Evolutionary conservation across 2,797 vertebrate genomes (phyloP), one percentile per base, ranked within the genome.

Genomic region (Lithobates sylvaticus): DNA sequence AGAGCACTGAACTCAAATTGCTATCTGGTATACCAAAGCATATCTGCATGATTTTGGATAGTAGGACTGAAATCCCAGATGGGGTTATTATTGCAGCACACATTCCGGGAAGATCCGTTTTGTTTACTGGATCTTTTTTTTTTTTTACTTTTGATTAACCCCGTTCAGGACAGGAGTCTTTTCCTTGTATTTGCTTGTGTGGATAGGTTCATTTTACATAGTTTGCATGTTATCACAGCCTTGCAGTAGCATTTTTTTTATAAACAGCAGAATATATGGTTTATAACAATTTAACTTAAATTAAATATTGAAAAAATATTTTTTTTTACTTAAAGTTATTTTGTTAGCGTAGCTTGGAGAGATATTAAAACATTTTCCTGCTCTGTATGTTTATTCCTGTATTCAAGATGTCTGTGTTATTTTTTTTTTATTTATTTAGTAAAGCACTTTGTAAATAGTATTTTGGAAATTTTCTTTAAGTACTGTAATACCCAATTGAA

Each of bases 1-100:
- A 71, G 26, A 79, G 76, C 72, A 34, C 15, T 61, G 74, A 72
- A 82, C 34, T 54, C 44, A 39, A 27, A 76, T 69, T 39, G 32
- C 23, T 65, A 73, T 79, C 76, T 79, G 54, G 21, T 29, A 82
- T 83, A 44, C 65, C 10, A 67, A 26, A 26, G 26, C 39, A 82
- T 67, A 29, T 67, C 65, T 67, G 10, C 65, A 67, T 27, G 65
- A 67, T 67, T 67, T 67, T 13, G 65, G 65, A 67, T 67, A 67
- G 65, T 26, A 15, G 12, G n/a, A 67, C 27, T 79, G 77, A 79
- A 79, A 68, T 79, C 77, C 77, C 77, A 79, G 64, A 79, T 23
- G 64, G 26, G 36, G 36, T 32, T 68, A 47, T 79, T 47, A 39
- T 67, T 78, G n/a, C 65, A 79, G 77, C 61, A 27, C 36, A 67